A percentile compares a stretch with the other conserved stretches of the same genome.
Evolutionary conservation across 2,113 vertebrate species (phyloP).

Genomic region (Barbus barbus): DNA sequence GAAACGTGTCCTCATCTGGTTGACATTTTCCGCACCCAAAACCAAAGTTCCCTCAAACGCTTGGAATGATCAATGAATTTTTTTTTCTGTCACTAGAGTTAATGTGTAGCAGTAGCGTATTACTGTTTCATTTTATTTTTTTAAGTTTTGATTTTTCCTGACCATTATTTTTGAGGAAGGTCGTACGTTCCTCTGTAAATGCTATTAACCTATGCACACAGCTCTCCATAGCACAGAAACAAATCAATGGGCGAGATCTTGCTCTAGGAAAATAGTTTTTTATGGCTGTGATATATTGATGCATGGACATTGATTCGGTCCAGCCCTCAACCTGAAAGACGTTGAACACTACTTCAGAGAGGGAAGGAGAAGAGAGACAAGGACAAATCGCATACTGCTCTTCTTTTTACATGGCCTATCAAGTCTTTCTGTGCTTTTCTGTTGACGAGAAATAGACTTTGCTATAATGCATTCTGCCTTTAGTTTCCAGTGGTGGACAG

Average conservation of each 20-base stretch:
- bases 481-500: too few species aligned
- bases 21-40: slow-evolving; percentile 9
- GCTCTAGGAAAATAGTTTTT: slow-evolving; percentile 56
- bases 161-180: slow-evolving; percentile 46
- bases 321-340: slow-evolving; percentile 39
- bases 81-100: slow-evolving; percentile 1
- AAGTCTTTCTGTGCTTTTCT: slow-evolving; percentile 21
- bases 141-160: background rate
- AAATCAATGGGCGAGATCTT: slow-evolving; percentile 54
- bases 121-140: background rate
- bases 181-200: slow-evolving; percentile 47
- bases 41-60: slow-evolving; percentile 11
- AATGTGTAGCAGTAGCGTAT: background rate
- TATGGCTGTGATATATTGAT: slow-evolving; percentile 56
- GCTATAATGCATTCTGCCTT: slow-evolving; percentile 52
- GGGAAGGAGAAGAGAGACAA: background rate
- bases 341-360: slow-evolving; percentile 45
- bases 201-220: slow-evolving; percentile 50
- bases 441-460: slow-evolving; percentile 45
- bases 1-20: slow-evolving; percentile 17
- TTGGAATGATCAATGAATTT: slow-evolving; percentile 13
- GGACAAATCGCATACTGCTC: slow-evolving; percentile 43
- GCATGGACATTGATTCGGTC: slow-evolving; percentile 49
- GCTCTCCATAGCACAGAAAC: slow-evolving; percentile 27
- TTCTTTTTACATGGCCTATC: slow-evolving; percentile 24